Percentiles rank a stretch among this genome's conserved stretches.
Conservation (phyloP, 1,140 invertebrate species). For the Brachionus paranguensis region DNA sequence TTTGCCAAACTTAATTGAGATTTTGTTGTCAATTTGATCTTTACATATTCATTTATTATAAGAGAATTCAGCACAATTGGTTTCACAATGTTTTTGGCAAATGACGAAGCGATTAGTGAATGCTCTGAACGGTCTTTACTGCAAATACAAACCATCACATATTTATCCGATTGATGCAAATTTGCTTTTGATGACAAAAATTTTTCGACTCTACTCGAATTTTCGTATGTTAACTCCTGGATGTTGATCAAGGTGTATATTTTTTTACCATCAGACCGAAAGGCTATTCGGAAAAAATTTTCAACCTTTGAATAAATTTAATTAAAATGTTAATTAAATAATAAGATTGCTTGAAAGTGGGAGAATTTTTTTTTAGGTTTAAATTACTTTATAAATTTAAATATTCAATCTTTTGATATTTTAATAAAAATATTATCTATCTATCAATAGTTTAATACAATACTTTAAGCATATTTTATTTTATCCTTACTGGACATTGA, state of each 20-base stretch:
- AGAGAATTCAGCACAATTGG: background rate
- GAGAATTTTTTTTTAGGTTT: no score
- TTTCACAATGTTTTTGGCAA: slow-evolving; percentile 9
- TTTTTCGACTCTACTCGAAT: background rate
- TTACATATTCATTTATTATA: background rate
- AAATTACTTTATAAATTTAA: no score
- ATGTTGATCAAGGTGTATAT: slow-evolving; percentile 11
- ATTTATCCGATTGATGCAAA: background rate
- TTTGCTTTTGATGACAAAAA: background rate
- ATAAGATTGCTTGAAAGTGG: no score
- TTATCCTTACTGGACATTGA: no score
- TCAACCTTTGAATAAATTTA: slow-evolving; percentile 43
- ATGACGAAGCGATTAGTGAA: background rate
- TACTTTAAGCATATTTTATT: no score
- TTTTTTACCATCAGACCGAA: background rate
- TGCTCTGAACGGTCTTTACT: background rate
- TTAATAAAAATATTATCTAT: no score
- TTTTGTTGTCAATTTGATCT: background rate
- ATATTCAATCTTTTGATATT: no score
- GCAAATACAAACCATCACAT: slow-evolving; percentile 9
- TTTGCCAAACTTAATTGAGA: background rate
- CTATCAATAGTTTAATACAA: no score
- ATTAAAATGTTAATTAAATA: no score
- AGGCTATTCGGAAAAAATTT: slow-evolving; percentile 26
- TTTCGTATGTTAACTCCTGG: slow-evolving; percentile 13